phyloP scores from a whole-genome alignment of 2,797 vertebrate genomes.

The Allochrocebus solatus region DNA sequence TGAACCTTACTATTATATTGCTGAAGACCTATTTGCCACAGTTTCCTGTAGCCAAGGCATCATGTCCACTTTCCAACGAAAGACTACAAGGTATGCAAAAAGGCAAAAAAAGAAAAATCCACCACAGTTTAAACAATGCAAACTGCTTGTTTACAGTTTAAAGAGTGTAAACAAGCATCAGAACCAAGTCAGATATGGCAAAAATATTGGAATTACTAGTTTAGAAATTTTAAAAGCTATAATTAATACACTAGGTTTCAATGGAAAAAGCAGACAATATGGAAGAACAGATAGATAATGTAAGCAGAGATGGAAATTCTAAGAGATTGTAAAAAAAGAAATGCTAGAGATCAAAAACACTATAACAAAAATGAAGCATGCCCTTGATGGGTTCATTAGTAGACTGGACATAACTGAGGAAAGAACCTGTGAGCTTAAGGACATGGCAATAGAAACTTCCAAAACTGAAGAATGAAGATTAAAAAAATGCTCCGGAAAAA shows the following conservation, averaged over 20 bases:
- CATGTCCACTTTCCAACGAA: neutral
- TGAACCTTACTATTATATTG: neutral
- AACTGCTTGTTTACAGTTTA: neutral
- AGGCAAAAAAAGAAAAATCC: neutral
- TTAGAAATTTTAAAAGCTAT: neutral
- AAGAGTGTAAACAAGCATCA: neutral
- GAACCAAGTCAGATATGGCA: neutral
- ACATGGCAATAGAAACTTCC: neutral
- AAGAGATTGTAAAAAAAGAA: neutral
- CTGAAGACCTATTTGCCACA: neutral
- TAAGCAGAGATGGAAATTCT: neutral
- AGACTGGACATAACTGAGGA: neutral
- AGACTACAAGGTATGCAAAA: neutral
- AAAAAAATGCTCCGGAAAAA: neutral
- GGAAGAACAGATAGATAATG: neutral
- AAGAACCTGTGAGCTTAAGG: neutral
- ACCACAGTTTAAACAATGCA: neutral
- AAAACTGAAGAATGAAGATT: neutral
- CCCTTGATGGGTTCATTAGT: neutral
- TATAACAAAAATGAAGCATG: neutral
- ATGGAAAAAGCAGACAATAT: neutral
- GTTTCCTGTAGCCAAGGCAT: neutral
- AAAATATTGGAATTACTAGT: neutral
- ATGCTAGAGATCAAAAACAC: neutral
- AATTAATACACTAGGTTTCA: neutral